Evolutionary conservation across 2,113 vertebrate genomes (phyloP), one percentile per base, ranked within the genome.

Genomic region (Cacatua alba): DNA sequence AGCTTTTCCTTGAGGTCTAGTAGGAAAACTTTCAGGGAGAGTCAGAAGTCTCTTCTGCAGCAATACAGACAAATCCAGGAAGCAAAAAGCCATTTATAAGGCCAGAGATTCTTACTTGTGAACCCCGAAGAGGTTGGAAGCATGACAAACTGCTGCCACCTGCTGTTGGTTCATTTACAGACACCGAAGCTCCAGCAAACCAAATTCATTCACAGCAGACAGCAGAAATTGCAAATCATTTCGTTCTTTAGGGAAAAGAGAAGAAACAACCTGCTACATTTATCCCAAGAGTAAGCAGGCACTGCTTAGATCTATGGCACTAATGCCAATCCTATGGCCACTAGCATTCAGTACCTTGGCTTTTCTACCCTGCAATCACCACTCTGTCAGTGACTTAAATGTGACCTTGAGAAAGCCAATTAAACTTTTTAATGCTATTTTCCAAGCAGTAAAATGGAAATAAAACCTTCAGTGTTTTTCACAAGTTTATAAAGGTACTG

Each of bases 321-420:
- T 19, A 31, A 41, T 62, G 44, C 71, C 49, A 70, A 28, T 65
- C 11, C 49, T 62, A 1, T 41, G 33, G 53, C 28, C 78, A 72
- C 68, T 75, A 67, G 62, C n/a, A 63, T 49, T 88, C 60, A 62
- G 26, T 53, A 43, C n/a, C 39, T 76, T 80, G 82, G 63, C 53
- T 92, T 78, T 83, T 46, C 68, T 49, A 53, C 51, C 39, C 65
- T 84, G n/a, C 31, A 92, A 6, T 74, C 2, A 1, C 28, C 0
- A 1, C 9, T 69, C 59, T 92, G 59, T 48, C 44, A n/a, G n/a
- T 74, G 53, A 74, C 52, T 90, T 67, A 33, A 71, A 41, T 33
- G 60, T 92, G 76, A 95, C 88, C 86, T 68, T 86, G 86, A 83
- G 41, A 95, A 82, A 90, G 51, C 19, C 43, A 92, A 68, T 86